phyloP scores from a whole-genome alignment of 2,888 invertebrate species.

The Halictus ligatus region DNA sequence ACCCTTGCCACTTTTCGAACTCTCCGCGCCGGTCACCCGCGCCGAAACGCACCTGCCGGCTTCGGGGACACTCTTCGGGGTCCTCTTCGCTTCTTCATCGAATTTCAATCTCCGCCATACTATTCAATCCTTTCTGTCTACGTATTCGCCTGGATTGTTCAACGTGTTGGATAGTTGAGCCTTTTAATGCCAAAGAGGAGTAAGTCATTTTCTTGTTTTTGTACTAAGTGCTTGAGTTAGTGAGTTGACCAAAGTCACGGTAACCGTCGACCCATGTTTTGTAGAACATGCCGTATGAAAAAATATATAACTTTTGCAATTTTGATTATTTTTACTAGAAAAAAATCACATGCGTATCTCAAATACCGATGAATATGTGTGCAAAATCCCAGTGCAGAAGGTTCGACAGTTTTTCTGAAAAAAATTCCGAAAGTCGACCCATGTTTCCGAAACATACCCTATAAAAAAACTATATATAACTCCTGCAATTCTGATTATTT shows the following conservation, averaged over 20 bases:
- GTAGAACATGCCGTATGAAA: neutral
- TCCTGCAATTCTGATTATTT: no score
- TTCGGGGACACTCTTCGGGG: slow-evolving; percentile 11
- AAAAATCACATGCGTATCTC: neutral
- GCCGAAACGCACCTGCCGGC: slow-evolving; percentile 40
- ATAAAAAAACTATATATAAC: no score
- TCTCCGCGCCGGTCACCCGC: slow-evolving; percentile 3
- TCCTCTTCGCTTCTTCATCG: neutral
- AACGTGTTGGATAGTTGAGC: no score
- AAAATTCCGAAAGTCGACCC: neutral
- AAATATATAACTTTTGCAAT: neutral
- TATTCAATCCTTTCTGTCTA: neutral
- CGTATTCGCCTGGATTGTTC: no score
- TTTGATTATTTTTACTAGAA: neutral
- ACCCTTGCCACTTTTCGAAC: slow-evolving; percentile 42
- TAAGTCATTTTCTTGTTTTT: no score
- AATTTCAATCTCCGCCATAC: neutral
- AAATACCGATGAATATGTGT: no score
- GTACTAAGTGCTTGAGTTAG: no score
- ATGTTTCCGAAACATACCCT: no score
- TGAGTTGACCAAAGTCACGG: no score
- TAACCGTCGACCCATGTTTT: neutral
- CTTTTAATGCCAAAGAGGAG: no score
- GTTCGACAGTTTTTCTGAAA: neutral
- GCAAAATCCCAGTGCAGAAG: neutral